Evolutionary conservation across 2,888 invertebrate genomes (phyloP).

Genomic region (Nemurella pictetii): DNA sequence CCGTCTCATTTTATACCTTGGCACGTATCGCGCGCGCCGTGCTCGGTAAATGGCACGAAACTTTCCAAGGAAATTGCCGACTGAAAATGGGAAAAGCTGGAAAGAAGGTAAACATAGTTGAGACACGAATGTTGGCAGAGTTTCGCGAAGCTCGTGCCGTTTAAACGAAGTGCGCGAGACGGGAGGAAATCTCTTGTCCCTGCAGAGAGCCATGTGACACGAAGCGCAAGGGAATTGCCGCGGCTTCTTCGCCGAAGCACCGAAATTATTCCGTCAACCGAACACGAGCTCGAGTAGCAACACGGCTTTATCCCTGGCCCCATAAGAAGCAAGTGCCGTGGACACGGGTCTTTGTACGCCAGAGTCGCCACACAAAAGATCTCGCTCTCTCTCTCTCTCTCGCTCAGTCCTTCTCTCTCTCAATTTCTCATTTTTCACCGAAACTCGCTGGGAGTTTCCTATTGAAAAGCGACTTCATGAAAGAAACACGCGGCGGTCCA

Average conservation of each 20-base stretch:
- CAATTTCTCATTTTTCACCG: background rate
- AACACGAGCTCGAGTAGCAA: background rate
- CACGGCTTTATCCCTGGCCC: background rate
- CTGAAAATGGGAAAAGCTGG: background rate
- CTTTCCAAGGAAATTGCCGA: background rate
- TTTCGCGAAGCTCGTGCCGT: too few relatives aligned
- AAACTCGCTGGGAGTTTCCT: background rate
- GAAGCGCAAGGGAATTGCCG: background rate
- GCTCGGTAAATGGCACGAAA: too few relatives aligned
- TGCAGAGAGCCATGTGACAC: too few relatives aligned
- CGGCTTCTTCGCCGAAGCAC: background rate
- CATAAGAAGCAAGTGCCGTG: background rate
- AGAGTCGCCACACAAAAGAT: background rate
- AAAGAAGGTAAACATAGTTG: background rate
- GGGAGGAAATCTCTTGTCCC: background rate
- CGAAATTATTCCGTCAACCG: background rate
- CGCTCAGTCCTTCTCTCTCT: too few relatives aligned
- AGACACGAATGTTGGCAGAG: background rate
- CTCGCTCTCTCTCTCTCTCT: too few relatives aligned
- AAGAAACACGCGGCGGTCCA: background rate
- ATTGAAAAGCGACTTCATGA: background rate
- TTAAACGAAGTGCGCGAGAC: background rate
- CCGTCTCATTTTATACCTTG: background rate
- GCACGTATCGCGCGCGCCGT: background rate
- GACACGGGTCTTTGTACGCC: background rate